Base-by-base conservation (phyloP, 2,113 vertebrate species). In the Cebidichthys violaceus region DNA sequence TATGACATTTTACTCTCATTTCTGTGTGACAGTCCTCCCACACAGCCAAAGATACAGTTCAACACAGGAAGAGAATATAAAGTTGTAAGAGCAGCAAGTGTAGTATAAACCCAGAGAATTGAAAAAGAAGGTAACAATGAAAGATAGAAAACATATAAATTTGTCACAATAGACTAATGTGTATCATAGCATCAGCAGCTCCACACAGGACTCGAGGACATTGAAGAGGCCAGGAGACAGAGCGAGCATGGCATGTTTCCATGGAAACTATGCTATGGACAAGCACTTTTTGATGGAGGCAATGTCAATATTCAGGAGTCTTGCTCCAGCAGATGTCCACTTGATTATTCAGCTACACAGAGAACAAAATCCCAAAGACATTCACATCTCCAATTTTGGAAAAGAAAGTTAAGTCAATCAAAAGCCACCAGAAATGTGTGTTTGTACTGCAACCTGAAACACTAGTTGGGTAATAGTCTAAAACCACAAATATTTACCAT, bases 201-300 rank as follows among this genome's bases (percentile, higher is more conserved):
- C 50, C 54, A 79, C 67, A 65, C 41, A 78, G 61, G 70, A 71
- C 57, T 66, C 15, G 3, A 71, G 75, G 67, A 83, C 74, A 85
- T 91, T 64, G 91, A 81, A 87, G 77, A 79, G 82, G 71, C 71
- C 57, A 75, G 57, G 29, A 79, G 55, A 75, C 72, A 75, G 68
- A 83, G 59, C 75, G 79, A 75, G 68, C 52, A 50, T 18, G 60
- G 55, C 86, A 70, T n/a, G 92, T 92, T 90, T 92, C 86, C 89
- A 92, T 80, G 92, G 89, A 78, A 90, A 93, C 86, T 24, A 50
- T 41, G 61, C 79, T 43, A 45, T 52, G 59, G 86, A 79, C 62
- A 80, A 60, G 64, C 81, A 29, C 70, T 71, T 86, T 87, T 64
- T 69, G 70, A 80, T 80, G 61, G 59, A 22, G 54, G 73, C 45